Percentiles rank a stretch among this genome's conserved stretches.
phyloP scores from a whole-genome alignment of 2,888 invertebrate genomes.

The Andrena camellia region DNA sequence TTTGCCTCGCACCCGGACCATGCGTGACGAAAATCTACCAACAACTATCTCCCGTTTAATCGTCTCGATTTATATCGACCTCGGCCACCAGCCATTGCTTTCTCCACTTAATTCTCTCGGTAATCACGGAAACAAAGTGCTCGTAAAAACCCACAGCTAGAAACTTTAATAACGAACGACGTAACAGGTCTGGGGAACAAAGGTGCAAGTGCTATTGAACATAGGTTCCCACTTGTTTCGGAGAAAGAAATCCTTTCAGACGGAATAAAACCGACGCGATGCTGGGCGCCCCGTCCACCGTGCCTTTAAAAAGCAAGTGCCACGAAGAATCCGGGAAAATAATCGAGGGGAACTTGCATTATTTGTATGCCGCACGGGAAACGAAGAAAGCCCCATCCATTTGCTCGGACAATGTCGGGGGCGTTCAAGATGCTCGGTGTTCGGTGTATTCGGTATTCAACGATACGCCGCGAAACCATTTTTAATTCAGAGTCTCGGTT shows the following conservation, averaged over 20 bases:
- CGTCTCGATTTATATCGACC: not conserved
- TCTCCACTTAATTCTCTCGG: not conserved
- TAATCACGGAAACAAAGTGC: not conserved
- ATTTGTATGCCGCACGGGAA: not conserved
- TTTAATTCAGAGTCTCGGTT: conserved; percentile 2
- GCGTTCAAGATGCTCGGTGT: not conserved
- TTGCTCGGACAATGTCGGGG: not conserved
- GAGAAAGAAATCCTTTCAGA: not conserved
- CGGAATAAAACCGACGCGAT: not conserved
- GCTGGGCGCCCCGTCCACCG: not conserved
- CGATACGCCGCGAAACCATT: not conserved
- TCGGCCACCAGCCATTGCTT: not conserved
- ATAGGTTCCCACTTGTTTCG: not conserved
- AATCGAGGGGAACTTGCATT: not conserved
- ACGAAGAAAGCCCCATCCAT: not conserved
- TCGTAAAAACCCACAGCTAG: too few species aligned
- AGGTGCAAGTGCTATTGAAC: not conserved
- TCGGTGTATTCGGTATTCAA: not conserved
- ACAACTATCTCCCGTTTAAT: not conserved
- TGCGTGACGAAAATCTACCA: conserved; percentile 24
- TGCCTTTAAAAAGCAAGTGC: not conserved
- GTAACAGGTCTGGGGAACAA: too few species aligned
- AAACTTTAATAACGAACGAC: too few species aligned
- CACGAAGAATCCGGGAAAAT: conserved; percentile 6
- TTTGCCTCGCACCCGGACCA: conserved; percentile 8